Base-by-base conservation (phyloP, 2,113 vertebrate species). In the Chunga burmeisteri region DNA sequence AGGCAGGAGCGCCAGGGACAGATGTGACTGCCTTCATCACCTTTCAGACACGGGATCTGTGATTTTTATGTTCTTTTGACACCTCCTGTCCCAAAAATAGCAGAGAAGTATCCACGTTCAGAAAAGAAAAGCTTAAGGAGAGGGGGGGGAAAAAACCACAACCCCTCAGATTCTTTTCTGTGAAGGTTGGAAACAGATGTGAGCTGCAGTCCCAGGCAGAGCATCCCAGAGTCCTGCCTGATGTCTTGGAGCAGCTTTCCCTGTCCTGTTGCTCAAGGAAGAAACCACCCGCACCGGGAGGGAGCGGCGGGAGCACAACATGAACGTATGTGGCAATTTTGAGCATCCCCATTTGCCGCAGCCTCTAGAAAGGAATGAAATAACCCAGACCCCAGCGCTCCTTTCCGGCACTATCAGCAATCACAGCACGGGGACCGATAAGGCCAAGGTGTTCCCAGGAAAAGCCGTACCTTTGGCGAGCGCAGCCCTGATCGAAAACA, bases 391-490 rank as follows among this genome's bases (percentile, higher is more conserved):
- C 46, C 72, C 40, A 11, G 73, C 1, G 0, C 79, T 65, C 34
- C 26, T 32, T 59, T 27, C 50, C 5, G 1, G 81, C 59, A 5
- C 47, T 52, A 12, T 66, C 67, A 2, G 86, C 67, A 26, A 7
- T 30, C 70, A 4, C 58, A 2, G 85, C 50, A 2, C 52, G 10
- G 30, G 70, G 30, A 70, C 29, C 0, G 40, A 91, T 62, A 81
- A 63, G 58, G 38, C 8, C 10, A 79, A 96, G 94, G 85, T 91
- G 94, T 95, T 92, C 92, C 90, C 82, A 75, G 88, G 92, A 87
- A 84, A 29, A 80, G 82, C 72, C 5, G 8, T 25, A 62, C 65
- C 81, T 81, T 25, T 2, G 80, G 72, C 2, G 1, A 86, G 91
- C 88, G 3, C 62, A 74, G 90, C 68, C 74, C 74, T 6, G 0